These are phyloP conservation scores for Sebastes glaucus DNA, from an alignment of 2,797 vertebrate species.

Conservation along the genomic window DNA sequence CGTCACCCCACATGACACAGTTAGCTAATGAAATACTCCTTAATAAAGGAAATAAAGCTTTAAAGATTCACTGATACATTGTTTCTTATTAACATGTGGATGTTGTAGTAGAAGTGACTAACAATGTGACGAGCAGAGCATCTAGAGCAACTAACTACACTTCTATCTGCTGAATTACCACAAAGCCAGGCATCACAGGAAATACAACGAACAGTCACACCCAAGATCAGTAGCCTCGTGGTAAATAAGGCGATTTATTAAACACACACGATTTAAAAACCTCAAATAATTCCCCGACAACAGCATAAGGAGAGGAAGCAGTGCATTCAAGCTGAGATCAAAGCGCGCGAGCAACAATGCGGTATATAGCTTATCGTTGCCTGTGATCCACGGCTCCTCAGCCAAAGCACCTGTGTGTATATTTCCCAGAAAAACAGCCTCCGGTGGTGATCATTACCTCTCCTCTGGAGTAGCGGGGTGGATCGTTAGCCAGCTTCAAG, in stretches of 20 bases:
- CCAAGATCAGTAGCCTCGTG: neutral
- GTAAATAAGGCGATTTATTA: slow-evolving; percentile 53
- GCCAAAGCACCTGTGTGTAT: slow-evolving; percentile 70
- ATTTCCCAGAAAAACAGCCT: slow-evolving; percentile 67
- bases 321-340: slow-evolving; percentile 71
- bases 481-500: slow-evolving; percentile 71
- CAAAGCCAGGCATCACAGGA: slow-evolving; percentile 15
- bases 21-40: neutral
- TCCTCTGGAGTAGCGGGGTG: slow-evolving; percentile 57
- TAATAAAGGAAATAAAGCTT: neutral
- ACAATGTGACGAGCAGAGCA: neutral
- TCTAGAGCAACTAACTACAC: neutral
- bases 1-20: neutral
- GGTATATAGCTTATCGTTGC: slow-evolving; percentile 44
- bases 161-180: slow-evolving; percentile 12
- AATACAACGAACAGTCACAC: slow-evolving; percentile 10
- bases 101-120: neutral
- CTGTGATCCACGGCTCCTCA: slow-evolving; percentile 53
- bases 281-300: slow-evolving; percentile 57
- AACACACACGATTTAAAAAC: slow-evolving; percentile 61
- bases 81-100: neutral
- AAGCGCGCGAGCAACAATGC: slow-evolving; percentile 62
- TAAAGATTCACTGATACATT: neutral
- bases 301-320: slow-evolving; percentile 21
- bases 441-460: slow-evolving; percentile 70